These are phyloP conservation scores for Montifringilla adamsi DNA, from an alignment of 2,113 vertebrate species.

Conservation along the genomic window DNA sequence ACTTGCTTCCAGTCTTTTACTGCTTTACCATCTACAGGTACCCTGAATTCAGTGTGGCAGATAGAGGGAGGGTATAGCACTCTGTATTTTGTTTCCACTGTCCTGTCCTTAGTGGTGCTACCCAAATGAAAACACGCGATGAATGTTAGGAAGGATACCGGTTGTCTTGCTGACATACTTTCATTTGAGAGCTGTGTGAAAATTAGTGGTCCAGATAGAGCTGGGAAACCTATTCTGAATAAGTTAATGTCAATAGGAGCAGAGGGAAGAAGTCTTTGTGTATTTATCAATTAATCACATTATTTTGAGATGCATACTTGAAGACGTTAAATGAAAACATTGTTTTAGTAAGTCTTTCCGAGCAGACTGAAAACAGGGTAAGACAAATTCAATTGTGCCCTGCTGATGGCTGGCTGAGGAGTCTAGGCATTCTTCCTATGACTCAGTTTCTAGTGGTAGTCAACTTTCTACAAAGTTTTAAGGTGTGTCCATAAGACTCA, in stretches of 20 bases:
- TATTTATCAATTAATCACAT: background rate
- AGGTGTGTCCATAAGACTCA: background rate
- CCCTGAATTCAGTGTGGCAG: background rate
- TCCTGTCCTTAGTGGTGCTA: background rate
- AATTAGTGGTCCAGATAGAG: background rate
- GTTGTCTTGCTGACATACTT: background rate
- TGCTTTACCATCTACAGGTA: background rate
- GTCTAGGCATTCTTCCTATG: fast-evolving
- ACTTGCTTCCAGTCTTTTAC: background rate
- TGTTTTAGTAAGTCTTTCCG: background rate
- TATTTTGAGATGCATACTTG: background rate
- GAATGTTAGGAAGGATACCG: background rate
- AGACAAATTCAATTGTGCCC: background rate
- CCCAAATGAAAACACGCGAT: background rate
- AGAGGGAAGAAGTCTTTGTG: background rate
- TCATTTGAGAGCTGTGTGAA: background rate
- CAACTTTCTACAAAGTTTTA: background rate
- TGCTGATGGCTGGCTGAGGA: background rate
- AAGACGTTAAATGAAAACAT: background rate
- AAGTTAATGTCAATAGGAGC: background rate
- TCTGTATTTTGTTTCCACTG: background rate
- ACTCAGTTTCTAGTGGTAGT: background rate
- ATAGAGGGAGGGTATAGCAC: background rate
- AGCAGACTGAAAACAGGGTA: background rate
- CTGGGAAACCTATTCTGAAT: background rate